These are phyloP conservation scores for Podilymbus podiceps DNA, from an alignment of 2,113 vertebrate genomes.

Conservation along the genomic window DNA sequence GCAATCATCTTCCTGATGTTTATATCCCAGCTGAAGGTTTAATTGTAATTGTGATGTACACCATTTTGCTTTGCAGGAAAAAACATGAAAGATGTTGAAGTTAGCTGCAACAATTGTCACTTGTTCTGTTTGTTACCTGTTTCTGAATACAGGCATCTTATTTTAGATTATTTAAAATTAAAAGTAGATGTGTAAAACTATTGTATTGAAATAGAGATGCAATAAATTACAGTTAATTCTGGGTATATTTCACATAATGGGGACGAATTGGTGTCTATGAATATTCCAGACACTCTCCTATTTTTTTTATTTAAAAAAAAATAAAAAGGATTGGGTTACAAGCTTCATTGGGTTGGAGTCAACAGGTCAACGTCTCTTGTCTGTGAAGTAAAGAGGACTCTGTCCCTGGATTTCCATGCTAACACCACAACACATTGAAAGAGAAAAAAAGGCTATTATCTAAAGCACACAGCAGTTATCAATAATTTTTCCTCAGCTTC, in stretches of 20 bases:
- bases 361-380: not conserved
- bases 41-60: not conserved
- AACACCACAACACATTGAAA: not conserved
- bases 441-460: not conserved
- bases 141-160: not conserved
- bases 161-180: not conserved
- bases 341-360: not conserved
- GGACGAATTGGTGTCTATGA: not conserved
- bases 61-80: accelerated
- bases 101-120: not conserved
- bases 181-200: not conserved
- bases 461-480: not conserved
- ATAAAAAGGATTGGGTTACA: not conserved
- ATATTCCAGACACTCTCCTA: not conserved
- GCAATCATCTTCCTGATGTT: not conserved
- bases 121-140: not conserved
- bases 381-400: not conserved
- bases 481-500: not conserved
- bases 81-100: not conserved
- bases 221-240: not conserved
- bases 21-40: no score
- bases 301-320: not conserved
- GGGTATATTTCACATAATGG: not conserved
- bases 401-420: not conserved
- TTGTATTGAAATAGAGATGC: not conserved